Evolutionary conservation across 1,140 invertebrate genomes (phyloP).

Genomic region (Drosophila pallidifrons): DNA sequence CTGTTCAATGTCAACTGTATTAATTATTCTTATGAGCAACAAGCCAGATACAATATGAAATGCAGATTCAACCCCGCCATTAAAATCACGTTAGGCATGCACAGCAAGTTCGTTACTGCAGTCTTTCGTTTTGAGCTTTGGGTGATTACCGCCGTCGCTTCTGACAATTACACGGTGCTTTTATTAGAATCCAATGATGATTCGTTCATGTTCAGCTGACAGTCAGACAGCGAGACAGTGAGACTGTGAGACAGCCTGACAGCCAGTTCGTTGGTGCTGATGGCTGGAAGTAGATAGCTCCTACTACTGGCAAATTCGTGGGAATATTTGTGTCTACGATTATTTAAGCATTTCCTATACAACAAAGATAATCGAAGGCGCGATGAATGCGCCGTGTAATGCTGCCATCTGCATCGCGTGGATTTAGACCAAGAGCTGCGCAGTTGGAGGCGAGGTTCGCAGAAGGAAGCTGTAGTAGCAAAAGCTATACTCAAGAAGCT

Average conservation of each 20-base stretch:
- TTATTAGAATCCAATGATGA: conserved; percentile 75
- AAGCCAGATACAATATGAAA: conserved; percentile 31
- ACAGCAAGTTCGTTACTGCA: conserved; percentile 60
- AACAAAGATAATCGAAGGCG: conserved; percentile 70
- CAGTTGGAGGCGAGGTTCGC: conserved; percentile 9
- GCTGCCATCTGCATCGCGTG: conserved; percentile 60
- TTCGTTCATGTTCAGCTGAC: conserved; percentile 58
- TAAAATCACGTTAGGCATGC: conserved; percentile 76
- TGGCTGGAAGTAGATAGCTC: conserved; percentile 50
- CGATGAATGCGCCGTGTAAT: conserved; percentile 66
- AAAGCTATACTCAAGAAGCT: conserved; percentile 22
- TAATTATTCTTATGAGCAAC: conserved; percentile 31
- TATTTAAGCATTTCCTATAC: conserved; percentile 76
- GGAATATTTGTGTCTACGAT: conserved; percentile 74
- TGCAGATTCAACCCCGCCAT: conserved; percentile 60
- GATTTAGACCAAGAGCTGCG: conserved; percentile 47
- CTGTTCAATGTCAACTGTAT: conserved; percentile 64
- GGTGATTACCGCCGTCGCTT: conserved; percentile 71
- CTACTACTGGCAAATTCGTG: conserved; percentile 62
- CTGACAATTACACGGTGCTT: conserved; percentile 56
- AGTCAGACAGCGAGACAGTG: conserved; percentile 33
- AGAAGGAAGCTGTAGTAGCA: conserved; percentile 42
- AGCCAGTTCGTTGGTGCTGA: conserved; percentile 47
- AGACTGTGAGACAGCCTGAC: conserved; percentile 23
- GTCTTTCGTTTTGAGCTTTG: conserved; percentile 47